These are phyloP conservation scores for Salvelinus fontinalis DNA, from an alignment of 2,113 vertebrate genomes.

Conservation along the genomic window DNA sequence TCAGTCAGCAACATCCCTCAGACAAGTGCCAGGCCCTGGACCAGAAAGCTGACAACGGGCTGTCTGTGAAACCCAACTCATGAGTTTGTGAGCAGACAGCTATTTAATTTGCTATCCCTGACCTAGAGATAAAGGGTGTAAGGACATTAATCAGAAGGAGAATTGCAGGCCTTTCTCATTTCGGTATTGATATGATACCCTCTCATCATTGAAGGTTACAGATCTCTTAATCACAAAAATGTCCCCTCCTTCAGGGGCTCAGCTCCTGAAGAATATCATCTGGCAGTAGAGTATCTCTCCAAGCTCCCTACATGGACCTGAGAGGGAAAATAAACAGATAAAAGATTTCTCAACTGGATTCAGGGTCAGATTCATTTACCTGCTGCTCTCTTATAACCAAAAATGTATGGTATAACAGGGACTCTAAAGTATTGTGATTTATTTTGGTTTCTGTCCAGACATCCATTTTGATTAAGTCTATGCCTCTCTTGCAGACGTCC, in stretches of 20 bases:
- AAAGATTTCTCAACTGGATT: not conserved
- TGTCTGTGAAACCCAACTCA: too few relatives aligned
- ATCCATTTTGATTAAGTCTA: not conserved
- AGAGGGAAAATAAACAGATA: not conserved
- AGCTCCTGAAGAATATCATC: constrained; percentile 24
- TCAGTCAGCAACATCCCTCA: too few relatives aligned
- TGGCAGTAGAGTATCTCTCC: not conserved
- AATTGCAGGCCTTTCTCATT: not conserved
- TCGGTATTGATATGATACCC: not conserved
- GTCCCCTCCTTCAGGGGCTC: not conserved
- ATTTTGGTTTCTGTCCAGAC: not conserved
- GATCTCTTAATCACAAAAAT: constrained; percentile 8
- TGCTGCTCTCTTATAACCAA: not conserved
- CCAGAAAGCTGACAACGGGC: too few relatives aligned
- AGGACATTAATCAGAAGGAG: too few relatives aligned
- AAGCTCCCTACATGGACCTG: not conserved
- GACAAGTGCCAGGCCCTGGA: too few relatives aligned
- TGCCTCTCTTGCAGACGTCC: too few relatives aligned
- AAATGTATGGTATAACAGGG: not conserved
- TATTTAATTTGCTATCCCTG: too few relatives aligned
- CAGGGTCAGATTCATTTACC: not conserved
- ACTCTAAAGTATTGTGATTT: not conserved
- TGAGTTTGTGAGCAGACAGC: too few relatives aligned
- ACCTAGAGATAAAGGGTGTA: too few relatives aligned
- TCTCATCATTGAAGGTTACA: constrained; percentile 8